These are phyloP conservation scores for Scophthalmus maximus DNA, from an alignment of 2,113 vertebrate genomes.

Conservation along the genomic window DNA sequence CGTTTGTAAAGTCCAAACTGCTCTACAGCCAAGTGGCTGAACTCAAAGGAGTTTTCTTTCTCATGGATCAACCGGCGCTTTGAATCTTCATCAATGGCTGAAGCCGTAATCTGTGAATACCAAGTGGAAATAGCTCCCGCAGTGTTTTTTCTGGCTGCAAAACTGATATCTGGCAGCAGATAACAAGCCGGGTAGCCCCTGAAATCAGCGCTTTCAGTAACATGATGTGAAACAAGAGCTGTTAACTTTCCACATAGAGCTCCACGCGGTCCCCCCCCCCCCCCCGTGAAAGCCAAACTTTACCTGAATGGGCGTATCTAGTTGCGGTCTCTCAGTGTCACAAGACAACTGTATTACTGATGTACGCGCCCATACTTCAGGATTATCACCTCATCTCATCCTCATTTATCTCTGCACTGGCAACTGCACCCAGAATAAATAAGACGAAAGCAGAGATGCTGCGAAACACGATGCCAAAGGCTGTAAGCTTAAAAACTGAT, in stretches of 20 bases:
- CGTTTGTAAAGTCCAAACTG: not conserved
- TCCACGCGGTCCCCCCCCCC: too few species aligned
- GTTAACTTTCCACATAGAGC: slow-evolving; percentile 23
- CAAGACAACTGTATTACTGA: not conserved
- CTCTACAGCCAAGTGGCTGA: not conserved
- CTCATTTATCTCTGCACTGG: not conserved
- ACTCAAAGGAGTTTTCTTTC: slow-evolving; percentile 28
- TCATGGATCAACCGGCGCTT: slow-evolving; percentile 37
- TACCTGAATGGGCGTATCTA: not conserved
- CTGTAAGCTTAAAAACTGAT: too few species aligned
- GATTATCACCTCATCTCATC: not conserved
- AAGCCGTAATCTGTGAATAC: slow-evolving; percentile 43
- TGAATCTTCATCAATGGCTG: slow-evolving; percentile 52
- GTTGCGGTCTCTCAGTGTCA: not conserved
- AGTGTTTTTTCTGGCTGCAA: slow-evolving; percentile 35
- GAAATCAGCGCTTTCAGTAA: slow-evolving; percentile 9
- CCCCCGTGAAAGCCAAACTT: not conserved
- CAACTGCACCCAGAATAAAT: not conserved
- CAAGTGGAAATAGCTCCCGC: slow-evolving; percentile 37
- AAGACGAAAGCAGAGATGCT: not conserved
- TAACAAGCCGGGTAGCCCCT: slow-evolving; percentile 30
- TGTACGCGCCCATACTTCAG: not conserved
- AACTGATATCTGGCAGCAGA: slow-evolving; percentile 44
- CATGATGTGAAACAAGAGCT: slow-evolving; percentile 33
- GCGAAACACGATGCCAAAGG: not conserved